Base-by-base conservation (phyloP, 2,113 vertebrate species). In the Larimichthys crocea region DNA sequence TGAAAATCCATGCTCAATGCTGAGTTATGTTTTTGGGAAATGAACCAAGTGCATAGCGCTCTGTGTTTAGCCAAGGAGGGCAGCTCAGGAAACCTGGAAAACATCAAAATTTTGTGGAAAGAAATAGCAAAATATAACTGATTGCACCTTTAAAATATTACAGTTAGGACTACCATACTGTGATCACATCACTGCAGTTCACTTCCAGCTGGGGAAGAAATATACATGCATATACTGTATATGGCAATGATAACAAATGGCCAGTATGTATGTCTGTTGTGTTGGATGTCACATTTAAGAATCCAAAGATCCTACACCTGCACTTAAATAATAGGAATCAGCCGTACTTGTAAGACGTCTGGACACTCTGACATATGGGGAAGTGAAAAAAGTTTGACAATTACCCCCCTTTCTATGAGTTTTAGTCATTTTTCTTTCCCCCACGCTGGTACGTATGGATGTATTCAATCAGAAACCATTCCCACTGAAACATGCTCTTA, bases 391-490 rank as follows among this genome's bases (percentile, higher is more conserved):
- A 66, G 78, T 91, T 88, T 94, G 89, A 92, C 92, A 90, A 62
- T 79, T 17, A 57, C 67, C 49, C 29, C 53, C 72, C 60, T 44
- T 40, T 29, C 61, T 60, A 20, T 70, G 75, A 88, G 63, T 84
- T 61, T 76, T 20, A 66, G 69, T 71, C 76, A 83, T 92, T 91
- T 91, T 76, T 91, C 88, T 87, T 40, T 87, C 76, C 75, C 57
- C 71, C 22, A 61, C 42, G 14, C 76, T 83, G 61, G 65, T 83
- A 61, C 56, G 67, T 86, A 88, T 86, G 86, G 89, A 90, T 90
- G 88, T 85, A 71, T 92, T 93, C 86, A 92, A 91, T 92, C 91
- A 90, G 86, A 83, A 82, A 83, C 83, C 67, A 31, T 86, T 92
- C 86, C 88, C 82, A 52, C 85, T 82, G 80, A 90, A 92, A 91